Evolutionary conservation across 2,113 vertebrate species (phyloP).

Genomic region (Climacteris rufus): DNA sequence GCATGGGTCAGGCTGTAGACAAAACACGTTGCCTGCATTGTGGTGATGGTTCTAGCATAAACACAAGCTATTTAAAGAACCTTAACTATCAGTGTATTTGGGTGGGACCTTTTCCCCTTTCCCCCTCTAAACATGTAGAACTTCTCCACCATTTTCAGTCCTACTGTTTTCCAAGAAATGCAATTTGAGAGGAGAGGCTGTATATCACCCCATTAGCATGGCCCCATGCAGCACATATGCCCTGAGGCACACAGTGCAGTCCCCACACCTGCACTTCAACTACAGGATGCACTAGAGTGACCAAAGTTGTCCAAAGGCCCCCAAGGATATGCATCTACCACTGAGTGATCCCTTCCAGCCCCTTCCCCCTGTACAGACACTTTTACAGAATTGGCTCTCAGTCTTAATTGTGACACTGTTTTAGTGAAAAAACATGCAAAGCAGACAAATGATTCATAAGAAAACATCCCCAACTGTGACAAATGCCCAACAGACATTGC

Average conservation of each 20-base stretch:
- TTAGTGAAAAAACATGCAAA: neutral
- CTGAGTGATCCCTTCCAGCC: neutral
- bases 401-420: neutral
- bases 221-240: neutral
- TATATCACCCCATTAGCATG: neutral
- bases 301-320: neutral
- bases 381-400: neutral
- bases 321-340: neutral
- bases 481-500: neutral
- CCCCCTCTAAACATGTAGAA: neutral
- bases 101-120: neutral
- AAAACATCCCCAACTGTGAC: neutral
- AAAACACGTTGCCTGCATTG: neutral
- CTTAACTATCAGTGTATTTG: neutral
- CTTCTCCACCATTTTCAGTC: neutral
- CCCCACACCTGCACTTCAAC: fast-evolving
- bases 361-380: neutral
- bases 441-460: neutral
- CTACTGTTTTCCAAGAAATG: neutral
- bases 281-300: neutral
- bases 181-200: neutral
- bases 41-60: neutral
- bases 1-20: neutral
- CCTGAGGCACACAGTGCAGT: neutral
- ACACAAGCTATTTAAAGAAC: neutral